Base-by-base conservation (phyloP, 2,888 invertebrate genomes). In the Plusia festucae region DNA sequence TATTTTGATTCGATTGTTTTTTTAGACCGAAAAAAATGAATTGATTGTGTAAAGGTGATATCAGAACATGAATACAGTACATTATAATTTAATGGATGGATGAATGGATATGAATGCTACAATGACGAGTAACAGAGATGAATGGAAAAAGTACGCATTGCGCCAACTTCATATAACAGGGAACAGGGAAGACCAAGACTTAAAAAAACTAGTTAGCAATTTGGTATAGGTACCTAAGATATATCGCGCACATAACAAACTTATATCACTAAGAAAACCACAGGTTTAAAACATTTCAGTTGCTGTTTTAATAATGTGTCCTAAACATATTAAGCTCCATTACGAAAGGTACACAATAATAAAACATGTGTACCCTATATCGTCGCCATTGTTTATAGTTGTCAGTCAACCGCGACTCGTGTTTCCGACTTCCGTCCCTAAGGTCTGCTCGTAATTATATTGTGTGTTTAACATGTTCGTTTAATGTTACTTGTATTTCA, bases 401-500 rank as follows among this genome's bases (percentile, higher is more conserved):
- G 69, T 59, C 74, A 74, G 49, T 74, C 78, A 74, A 15, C 69
- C 53, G 30, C 55, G 69, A 59, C 74, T 68, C 55, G 53, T 57
- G 62, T 49, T 64, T 74, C 74, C 74, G 66, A 66, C 67, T 73
- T 73, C 78, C 72, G 60, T 71, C 53, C 54, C 58, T 58, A 64
- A 73, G 74, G 78, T 68, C 69, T 73, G 68, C 49, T 74, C 61
- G 53, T 73, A 73, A 74, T 74, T 68, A 49, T 68, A 73, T 73
- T 52, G 59, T 68, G 63, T 16, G 22, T 67, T 24, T 60, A 44
- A 57, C 5, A 58, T 59, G 30, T 52, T 18, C 46, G n/a, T 18
- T 54, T 62, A 32, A 51, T 53, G 51, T 59, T 57, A n/a, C 30
- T 67, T 49, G 60, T n/a, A 34, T n/a, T 52, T 54, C 16, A 27